Conservation (phyloP, 2,888 invertebrate species). For the Hirtodrosophila trivittata region DNA sequence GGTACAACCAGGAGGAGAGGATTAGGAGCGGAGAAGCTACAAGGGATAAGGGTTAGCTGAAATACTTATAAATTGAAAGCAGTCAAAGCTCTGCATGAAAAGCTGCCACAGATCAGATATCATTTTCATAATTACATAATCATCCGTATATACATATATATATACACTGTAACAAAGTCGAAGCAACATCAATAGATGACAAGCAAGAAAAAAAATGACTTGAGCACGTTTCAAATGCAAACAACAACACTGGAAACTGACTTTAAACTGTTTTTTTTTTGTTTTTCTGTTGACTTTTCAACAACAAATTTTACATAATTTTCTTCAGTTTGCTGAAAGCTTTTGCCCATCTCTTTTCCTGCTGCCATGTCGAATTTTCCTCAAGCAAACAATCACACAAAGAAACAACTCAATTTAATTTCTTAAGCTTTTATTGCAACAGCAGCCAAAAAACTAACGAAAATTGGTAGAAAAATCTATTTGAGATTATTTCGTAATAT, state of each 20-base stretch:
- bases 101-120: slow-evolving; percentile 34
- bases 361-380: slow-evolving; percentile 41
- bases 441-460: slow-evolving; percentile 15
- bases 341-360: neutral
- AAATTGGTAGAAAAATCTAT: slow-evolving; percentile 46
- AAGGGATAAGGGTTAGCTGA: neutral
- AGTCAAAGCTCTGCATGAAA: slow-evolving; percentile 20
- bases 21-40: no score
- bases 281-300: slow-evolving; percentile 21
- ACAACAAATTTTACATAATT: slow-evolving; percentile 62
- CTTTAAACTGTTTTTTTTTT: slow-evolving; percentile 28
- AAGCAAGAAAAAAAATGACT: slow-evolving; percentile 41
- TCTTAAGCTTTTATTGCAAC: slow-evolving; percentile 45
- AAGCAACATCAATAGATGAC: slow-evolving; percentile 31
- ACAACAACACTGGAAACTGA: slow-evolving; percentile 14
- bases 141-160: slow-evolving; percentile 41
- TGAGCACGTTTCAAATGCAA: slow-evolving; percentile 45
- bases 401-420: slow-evolving; percentile 70
- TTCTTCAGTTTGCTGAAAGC: slow-evolving; percentile 34
- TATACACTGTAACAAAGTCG: slow-evolving; percentile 20
- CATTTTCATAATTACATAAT: slow-evolving; percentile 65
- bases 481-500: slow-evolving; percentile 73
- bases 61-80: slow-evolving; percentile 46
- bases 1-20: neutral
- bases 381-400: slow-evolving; percentile 20